These are phyloP conservation scores for Tuta absoluta DNA, from an alignment of 2,888 invertebrate species.

Conservation along the genomic window DNA sequence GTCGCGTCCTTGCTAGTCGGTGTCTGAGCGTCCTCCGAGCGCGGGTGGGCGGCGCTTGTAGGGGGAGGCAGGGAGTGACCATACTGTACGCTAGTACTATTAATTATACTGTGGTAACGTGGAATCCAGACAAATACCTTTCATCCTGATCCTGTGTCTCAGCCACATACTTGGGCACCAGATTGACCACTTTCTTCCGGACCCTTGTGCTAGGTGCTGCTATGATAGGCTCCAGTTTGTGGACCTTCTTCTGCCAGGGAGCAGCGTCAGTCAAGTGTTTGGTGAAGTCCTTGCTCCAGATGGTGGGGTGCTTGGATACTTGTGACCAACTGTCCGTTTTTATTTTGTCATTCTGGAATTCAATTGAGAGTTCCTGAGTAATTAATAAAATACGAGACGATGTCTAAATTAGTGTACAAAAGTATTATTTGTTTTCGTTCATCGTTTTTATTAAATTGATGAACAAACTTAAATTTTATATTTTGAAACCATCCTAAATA, in stretches of 20 bases:
- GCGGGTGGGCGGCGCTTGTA: too few relatives aligned
- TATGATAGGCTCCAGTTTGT: constrained; percentile 55
- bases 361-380: too few relatives aligned
- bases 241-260: constrained; percentile 64
- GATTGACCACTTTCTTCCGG: constrained; percentile 60
- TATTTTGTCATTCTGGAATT: constrained; percentile 52
- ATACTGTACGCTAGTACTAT: too few relatives aligned
- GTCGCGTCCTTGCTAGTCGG: too few relatives aligned
- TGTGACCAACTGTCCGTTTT: constrained; percentile 69
- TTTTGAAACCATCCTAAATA: too few relatives aligned
- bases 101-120: too few relatives aligned
- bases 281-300: constrained; percentile 66
- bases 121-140: too few relatives aligned
- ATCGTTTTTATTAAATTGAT: too few relatives aligned
- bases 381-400: background rate
- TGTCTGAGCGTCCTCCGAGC: too few relatives aligned
- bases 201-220: constrained; percentile 48
- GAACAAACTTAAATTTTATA: too few relatives aligned
- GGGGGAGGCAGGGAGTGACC: too few relatives aligned
- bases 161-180: constrained; percentile 64
- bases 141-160: constrained; percentile 70
- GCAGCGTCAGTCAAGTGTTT: constrained; percentile 44
- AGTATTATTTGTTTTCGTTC: too few relatives aligned
- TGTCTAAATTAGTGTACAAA: background rate
- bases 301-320: constrained; percentile 67